Conservation (phyloP, 1,140 invertebrate genomes). For the Uloborus diversus region DNA sequence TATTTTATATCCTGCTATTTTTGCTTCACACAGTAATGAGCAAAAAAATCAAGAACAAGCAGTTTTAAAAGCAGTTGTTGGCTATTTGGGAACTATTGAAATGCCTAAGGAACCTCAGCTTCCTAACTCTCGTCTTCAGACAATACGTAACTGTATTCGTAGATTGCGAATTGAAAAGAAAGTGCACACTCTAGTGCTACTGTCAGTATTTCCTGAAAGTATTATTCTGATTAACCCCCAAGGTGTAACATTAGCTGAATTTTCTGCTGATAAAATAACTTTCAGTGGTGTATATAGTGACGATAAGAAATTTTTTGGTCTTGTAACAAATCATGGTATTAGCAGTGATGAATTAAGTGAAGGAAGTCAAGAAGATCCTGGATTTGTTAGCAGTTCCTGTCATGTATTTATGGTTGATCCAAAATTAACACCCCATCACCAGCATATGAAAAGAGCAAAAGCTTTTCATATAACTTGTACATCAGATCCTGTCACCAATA, state of each 20-base stretch:
- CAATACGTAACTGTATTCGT: constrained; percentile 82
- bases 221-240: constrained; percentile 78
- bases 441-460: constrained; percentile 79
- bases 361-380: constrained; percentile 59
- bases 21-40: constrained; percentile 48
- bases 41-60: constrained; percentile 57
- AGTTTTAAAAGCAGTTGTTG: constrained; percentile 84
- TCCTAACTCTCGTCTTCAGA: constrained; percentile 72
- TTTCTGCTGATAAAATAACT: constrained; percentile 84
- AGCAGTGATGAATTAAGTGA: constrained; percentile 60
- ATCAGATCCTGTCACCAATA: constrained; percentile 62
- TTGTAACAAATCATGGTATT: constrained; percentile 79
- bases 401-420: constrained; percentile 95
- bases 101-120: constrained; percentile 84
- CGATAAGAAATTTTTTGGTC: constrained; percentile 87
- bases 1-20: constrained; percentile 61
- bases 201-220: constrained; percentile 82
- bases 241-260: constrained; percentile 75
- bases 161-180: constrained; percentile 88
- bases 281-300: constrained; percentile 88
- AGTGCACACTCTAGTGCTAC: constrained; percentile 83
- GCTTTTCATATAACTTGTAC: constrained; percentile 83
- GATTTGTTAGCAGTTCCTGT: constrained; percentile 83
- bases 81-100: constrained; percentile 94
- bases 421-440: constrained; percentile 75